Evolutionary conservation across 2,888 invertebrate genomes (phyloP).

Genomic region (Drosophila suboccidentalis): DNA sequence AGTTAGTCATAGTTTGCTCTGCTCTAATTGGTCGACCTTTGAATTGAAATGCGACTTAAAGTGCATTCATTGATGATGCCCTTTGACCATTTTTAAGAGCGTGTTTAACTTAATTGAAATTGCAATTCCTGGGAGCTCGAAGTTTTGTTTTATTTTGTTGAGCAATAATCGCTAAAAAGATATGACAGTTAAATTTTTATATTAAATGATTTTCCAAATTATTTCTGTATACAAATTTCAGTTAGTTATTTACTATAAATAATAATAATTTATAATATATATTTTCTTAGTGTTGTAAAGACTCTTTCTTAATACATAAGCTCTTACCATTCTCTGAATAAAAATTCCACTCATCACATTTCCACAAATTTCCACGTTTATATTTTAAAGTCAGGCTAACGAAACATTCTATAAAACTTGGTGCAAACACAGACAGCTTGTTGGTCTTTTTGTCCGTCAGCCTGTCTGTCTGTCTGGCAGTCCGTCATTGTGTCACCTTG

Average conservation of each 20-base stretch:
- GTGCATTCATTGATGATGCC: slow-evolving; percentile 37
- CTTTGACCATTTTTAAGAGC: neutral
- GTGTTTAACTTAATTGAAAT: slow-evolving; percentile 21
- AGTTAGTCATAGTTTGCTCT: slow-evolving; percentile 4
- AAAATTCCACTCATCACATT: neutral
- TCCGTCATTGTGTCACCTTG: slow-evolving; percentile 36
- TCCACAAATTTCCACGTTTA: neutral
- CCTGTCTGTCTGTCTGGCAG: slow-evolving; percentile 11
- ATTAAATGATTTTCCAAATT: no score
- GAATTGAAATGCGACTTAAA: slow-evolving; percentile 20
- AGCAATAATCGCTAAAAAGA: no score
- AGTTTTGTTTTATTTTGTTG: no score
- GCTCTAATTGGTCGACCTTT: slow-evolving; percentile 54
- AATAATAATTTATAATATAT: no score
- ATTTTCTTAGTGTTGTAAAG: no score
- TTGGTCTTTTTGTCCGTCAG: slow-evolving; percentile 1
- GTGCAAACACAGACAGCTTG: slow-evolving; percentile 11
- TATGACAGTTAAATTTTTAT: no score
- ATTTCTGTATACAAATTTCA: no score
- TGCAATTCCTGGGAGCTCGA: neutral
- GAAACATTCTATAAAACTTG: slow-evolving; percentile 17
- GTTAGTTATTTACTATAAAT: no score
- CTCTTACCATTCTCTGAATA: neutral
- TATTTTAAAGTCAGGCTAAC: neutral
- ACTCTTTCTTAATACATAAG: neutral